Conservation (phyloP, 2,797 vertebrate species). For the Cygnus olor region DNA sequence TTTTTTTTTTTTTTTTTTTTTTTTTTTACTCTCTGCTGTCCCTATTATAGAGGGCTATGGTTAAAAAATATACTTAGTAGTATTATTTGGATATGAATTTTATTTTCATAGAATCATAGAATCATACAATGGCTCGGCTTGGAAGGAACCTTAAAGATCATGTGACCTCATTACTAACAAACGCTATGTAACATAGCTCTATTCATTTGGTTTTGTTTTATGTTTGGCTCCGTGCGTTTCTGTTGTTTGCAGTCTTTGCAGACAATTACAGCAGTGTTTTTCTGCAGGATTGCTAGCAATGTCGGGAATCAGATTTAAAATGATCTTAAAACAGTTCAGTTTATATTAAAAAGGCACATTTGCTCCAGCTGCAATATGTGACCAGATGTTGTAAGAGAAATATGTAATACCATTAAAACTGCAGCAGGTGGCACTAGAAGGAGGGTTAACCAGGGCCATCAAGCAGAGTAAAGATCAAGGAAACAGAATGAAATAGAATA, state of each 20-base stretch:
- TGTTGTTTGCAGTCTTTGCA: slow-evolving; percentile 9
- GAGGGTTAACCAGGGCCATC: background rate
- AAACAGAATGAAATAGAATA: background rate
- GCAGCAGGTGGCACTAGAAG: slow-evolving; percentile 45
- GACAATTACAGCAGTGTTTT: background rate
- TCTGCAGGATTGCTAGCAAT: background rate
- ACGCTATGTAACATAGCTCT: rapidly evolving
- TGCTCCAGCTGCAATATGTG: background rate
- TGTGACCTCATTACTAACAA: background rate
- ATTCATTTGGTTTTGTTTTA: background rate
- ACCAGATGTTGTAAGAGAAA: background rate
- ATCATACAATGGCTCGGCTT: too few species aligned
- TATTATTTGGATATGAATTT: background rate
- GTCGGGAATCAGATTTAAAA: background rate
- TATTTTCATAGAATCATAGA: background rate
- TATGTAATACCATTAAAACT: background rate
- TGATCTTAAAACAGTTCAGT: background rate
- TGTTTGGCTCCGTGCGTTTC: slow-evolving; percentile 9
- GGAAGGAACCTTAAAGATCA: too few species aligned
- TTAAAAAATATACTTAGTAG: background rate
- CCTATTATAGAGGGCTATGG: background rate
- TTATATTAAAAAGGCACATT: background rate
- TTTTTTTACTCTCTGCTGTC: background rate
- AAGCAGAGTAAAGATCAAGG: background rate
- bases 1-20: background rate